Conservation (phyloP, 2,113 vertebrate genomes). For the Opisthocomus hoazin region DNA sequence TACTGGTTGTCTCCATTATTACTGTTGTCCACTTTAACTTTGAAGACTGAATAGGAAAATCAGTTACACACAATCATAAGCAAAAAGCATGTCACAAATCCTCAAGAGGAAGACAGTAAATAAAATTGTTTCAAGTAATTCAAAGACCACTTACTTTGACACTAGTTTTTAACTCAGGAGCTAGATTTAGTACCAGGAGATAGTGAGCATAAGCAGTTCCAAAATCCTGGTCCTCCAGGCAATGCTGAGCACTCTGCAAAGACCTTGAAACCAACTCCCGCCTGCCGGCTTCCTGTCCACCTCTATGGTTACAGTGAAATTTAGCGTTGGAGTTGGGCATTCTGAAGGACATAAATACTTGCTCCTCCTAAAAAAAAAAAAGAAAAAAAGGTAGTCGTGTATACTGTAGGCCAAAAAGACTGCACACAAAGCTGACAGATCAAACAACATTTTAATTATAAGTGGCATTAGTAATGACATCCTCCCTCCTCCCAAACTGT, state of each 20-base stretch:
- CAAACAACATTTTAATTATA: background rate
- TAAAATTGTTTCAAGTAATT: background rate
- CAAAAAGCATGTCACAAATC: background rate
- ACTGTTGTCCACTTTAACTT: background rate
- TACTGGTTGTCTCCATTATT: background rate
- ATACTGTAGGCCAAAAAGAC: background rate
- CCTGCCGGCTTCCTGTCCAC: slow-evolving; percentile 75
- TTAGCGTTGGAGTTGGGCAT: slow-evolving; percentile 67
- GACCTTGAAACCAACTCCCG: slow-evolving; percentile 86
- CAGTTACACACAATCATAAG: background rate
- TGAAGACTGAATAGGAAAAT: background rate
- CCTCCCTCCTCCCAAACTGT: background rate
- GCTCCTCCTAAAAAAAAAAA: background rate
- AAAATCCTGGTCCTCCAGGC: slow-evolving; percentile 85
- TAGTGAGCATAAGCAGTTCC: slow-evolving; percentile 96
- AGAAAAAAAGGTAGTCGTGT: background rate
- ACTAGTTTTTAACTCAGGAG: slow-evolving; percentile 82
- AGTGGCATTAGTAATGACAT: background rate
- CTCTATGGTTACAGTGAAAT: slow-evolving; percentile 55
- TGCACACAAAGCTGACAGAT: background rate
- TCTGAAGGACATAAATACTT: background rate
- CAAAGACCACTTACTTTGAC: slow-evolving; percentile 66
- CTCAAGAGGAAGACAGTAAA: background rate
- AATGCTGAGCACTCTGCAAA: slow-evolving; percentile 90
- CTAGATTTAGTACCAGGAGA: slow-evolving; percentile 89